A percentile compares a stretch with the other conserved stretches of the same genome.
Evolutionary conservation across 2,888 invertebrate species (phyloP).

Genomic region (Tachina lurida): DNA sequence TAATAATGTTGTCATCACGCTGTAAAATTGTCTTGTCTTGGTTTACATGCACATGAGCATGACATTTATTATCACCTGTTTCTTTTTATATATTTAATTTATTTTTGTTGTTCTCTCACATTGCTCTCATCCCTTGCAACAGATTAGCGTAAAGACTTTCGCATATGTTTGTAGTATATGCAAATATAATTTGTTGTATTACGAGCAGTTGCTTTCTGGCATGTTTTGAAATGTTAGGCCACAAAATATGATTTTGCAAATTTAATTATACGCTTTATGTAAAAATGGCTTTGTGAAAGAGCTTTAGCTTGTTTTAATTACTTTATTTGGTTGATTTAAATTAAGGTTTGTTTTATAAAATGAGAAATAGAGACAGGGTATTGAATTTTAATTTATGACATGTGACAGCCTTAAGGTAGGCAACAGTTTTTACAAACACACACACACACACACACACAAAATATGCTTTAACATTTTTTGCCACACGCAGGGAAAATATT

Average conservation of each 20-base stretch:
- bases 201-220: neutral
- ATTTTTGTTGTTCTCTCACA: neutral
- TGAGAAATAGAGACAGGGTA: neutral
- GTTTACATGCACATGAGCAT: neutral
- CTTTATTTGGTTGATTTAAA: neutral
- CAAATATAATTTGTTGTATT: conserved; percentile 1
- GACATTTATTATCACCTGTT: conserved; percentile 5
- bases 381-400: neutral
- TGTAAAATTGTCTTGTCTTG: neutral
- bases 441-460: too few relatives aligned
- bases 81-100: neutral
- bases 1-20: neutral
- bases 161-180: neutral
- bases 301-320: neutral
- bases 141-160: neutral
- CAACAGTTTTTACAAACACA: neutral
- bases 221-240: neutral
- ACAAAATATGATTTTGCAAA: neutral
- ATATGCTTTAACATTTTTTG: too few relatives aligned
- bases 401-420: neutral
- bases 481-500: too few relatives aligned
- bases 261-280: neutral
- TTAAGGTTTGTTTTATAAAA: neutral
- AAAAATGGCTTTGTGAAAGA: neutral
- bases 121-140: neutral